A percentile compares a stretch with the other conserved stretches of the same genome.
These are phyloP conservation scores for Buathra laborator DNA, from an alignment of 2,888 invertebrate genomes.

Conservation along the genomic window DNA sequence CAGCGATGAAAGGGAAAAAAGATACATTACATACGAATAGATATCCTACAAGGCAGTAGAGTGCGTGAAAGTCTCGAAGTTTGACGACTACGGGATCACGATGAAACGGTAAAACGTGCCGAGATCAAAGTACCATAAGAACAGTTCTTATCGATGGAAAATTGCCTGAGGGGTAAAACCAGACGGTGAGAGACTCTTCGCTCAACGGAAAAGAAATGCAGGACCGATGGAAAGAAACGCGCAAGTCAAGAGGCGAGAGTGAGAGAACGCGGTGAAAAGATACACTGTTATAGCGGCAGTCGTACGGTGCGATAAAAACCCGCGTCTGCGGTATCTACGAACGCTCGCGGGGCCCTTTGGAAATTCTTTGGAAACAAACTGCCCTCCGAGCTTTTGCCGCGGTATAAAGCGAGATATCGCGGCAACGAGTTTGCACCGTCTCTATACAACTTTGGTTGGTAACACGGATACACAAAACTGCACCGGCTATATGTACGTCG, in stretches of 20 bases:
- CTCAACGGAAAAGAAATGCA: slow-evolving; percentile 10
- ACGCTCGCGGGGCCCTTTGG: slow-evolving; percentile 13
- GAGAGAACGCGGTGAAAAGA: neutral
- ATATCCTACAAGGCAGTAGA: neutral
- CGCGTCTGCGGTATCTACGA: slow-evolving; percentile 32
- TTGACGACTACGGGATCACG: neutral
- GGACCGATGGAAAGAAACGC: neutral
- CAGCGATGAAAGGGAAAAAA: neutral
- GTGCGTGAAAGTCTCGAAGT: slow-evolving; percentile 4
- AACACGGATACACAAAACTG: slow-evolving; percentile 1
- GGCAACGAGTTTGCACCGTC: slow-evolving; percentile 21
- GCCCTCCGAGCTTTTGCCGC: slow-evolving; percentile 28
- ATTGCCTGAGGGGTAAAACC: slow-evolving; percentile 29
- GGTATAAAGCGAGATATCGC: slow-evolving; percentile 36
- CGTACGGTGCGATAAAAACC: slow-evolving; percentile 30
- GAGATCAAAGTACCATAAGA: slow-evolving; percentile 19
- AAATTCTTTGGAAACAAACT: slow-evolving; percentile 43
- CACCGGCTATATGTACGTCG: neutral
- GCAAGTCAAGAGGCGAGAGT: neutral
- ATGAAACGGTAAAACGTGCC: neutral
- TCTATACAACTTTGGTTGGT: neutral
- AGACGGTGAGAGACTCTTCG: neutral
- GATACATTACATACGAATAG: neutral
- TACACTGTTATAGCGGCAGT: neutral
- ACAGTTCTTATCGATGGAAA: slow-evolving; percentile 48